Conservation (phyloP, 2,113 vertebrate species). For the Octodon degus region DNA sequence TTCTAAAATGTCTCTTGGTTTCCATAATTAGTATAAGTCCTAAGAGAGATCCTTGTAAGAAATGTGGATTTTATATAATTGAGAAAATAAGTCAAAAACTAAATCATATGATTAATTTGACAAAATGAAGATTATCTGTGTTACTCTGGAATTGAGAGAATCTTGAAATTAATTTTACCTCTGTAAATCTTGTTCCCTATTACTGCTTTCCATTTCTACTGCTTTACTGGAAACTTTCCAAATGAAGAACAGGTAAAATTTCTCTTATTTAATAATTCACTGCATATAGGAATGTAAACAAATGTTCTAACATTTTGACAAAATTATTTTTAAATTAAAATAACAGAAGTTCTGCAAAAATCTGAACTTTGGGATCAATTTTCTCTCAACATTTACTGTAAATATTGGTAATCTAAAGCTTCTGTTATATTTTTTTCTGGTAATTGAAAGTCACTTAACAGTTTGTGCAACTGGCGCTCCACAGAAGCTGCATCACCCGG, state of each 20-base stretch:
- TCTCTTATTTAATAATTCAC: neutral
- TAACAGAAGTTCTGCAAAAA: neutral
- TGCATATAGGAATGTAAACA: neutral
- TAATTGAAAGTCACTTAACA: neutral
- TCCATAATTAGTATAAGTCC: neutral
- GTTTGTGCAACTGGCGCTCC: neutral
- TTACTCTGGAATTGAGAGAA: neutral
- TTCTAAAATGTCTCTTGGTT: neutral
- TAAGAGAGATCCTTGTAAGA: neutral
- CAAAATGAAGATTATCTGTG: neutral
- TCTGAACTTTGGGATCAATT: neutral
- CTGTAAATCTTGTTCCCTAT: neutral
- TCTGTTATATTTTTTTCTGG: neutral
- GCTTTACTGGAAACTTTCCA: neutral
- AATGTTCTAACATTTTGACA: neutral
- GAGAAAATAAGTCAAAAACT: conserved; percentile 28
- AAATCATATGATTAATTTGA: neutral
- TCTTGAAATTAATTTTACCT: neutral
- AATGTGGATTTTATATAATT: neutral
- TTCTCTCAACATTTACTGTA: neutral
- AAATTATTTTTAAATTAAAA: neutral
- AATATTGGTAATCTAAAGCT: neutral
- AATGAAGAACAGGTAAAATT: neutral
- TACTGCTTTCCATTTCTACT: neutral
- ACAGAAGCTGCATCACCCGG: neutral